Percentiles rank a stretch among this genome's conserved stretches.
Evolutionary conservation across 2,888 invertebrate genomes (phyloP).

Genomic region (Protonemura montana): DNA sequence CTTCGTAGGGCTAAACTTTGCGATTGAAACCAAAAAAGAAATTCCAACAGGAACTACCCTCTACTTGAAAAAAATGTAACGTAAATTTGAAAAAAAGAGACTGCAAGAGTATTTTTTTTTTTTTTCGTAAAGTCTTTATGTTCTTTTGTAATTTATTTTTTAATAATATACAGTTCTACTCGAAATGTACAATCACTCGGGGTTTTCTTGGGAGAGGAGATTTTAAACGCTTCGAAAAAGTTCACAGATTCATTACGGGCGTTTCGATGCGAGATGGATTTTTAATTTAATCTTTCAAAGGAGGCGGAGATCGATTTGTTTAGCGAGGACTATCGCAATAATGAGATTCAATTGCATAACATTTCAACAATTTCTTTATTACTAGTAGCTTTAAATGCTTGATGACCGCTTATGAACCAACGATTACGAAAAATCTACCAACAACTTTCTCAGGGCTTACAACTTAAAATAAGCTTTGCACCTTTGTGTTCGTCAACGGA

Average conservation of each 20-base stretch:
- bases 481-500: neutral
- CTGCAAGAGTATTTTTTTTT: neutral
- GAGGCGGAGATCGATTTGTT: neutral
- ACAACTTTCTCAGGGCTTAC: neutral
- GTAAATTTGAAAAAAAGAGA: neutral
- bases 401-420: neutral
- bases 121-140: constrained; percentile 9
- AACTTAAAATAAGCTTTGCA: neutral
- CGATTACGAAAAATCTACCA: neutral
- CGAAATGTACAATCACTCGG: constrained; percentile 46
- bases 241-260: neutral
- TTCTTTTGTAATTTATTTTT: constrained; percentile 46
- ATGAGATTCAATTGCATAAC: neutral
- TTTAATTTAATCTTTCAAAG: neutral
- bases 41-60: neutral
- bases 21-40: neutral
- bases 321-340: neutral
- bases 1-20: neutral
- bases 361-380: constrained; percentile 8
- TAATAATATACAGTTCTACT: constrained; percentile 48
- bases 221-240: neutral
- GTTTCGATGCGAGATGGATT: neutral
- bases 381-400: constrained; percentile 5
- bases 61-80: neutral
- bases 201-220: constrained; percentile 16